Base-by-base conservation (phyloP, 2,797 vertebrate species). In the Odontamblyopus lacepedii region DNA sequence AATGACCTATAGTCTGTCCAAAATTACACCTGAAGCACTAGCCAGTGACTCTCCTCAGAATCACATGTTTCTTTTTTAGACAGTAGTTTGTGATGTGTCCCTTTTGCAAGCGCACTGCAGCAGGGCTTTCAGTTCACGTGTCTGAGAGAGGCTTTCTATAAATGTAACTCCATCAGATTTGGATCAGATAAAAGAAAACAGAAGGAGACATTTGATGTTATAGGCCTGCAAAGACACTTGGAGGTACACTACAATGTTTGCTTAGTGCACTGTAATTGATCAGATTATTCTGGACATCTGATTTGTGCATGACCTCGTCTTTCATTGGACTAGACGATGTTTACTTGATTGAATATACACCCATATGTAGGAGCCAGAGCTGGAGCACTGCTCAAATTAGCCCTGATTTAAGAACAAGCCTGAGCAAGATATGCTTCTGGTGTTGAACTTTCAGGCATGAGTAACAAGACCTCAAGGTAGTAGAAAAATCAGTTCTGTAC, bases 51-150 rank as follows among this genome's bases (percentile, higher is more conserved):
- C 19, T 55, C 44, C 70, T 44, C 51, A 23, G 0, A 23, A 23
- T 23, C 23, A 23, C 23, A 23, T 23, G 23, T 23, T 66, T 74
- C 64, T 80, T 65, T 75, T 76, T 70, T 69, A 65, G 32, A 75
- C 55, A 29, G 2, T 57, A 65, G 67, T 80, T 68, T 80, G 71
- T 77, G 69, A 83, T 74, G 78, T 78, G 74, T 84, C 63, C 66
- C 71, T 35, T 73, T 73, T 78, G 70, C 68, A 81, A 70, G 82
- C 48, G 82, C 86, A 92, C 86, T 90, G 89, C 89, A 91, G 83
- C 81, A 84, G 65, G 41, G 44, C 44, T 15, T 48, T 15, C 44
- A 79, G 72, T 72, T 64, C 67, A 51, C 69, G 8, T 77, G 60
- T 61, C 53, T 76, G 56, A 72, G 72, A 69, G 26, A 79, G 70